A percentile compares a stretch with the other conserved stretches of the same genome.
These are phyloP conservation scores for Eledona agricola DNA, from an alignment of 2,888 invertebrate genomes.

Conservation along the genomic window DNA sequence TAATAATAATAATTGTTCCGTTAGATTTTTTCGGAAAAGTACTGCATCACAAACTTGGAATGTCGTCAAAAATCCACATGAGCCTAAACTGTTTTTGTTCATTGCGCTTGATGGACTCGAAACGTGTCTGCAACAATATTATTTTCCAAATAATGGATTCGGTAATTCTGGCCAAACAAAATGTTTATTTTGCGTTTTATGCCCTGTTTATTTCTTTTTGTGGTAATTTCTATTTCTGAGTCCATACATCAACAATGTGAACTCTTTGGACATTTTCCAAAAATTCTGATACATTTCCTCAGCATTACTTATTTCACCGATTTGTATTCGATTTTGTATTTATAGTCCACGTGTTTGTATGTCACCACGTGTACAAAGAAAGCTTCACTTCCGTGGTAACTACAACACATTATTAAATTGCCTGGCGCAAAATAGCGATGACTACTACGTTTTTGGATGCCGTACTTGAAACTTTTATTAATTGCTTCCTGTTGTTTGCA, in stretches of 20 bases:
- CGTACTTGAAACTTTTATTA: no score
- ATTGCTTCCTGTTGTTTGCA: no score
- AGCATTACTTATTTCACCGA: constrained; percentile 6
- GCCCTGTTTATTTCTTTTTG: background rate
- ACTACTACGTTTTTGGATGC: no score
- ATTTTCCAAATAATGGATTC: background rate
- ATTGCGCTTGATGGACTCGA: no score
- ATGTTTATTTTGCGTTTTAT: background rate
- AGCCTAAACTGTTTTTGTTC: no score
- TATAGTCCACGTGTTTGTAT: background rate
- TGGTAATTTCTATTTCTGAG: constrained; percentile 13
- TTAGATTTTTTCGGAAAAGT: no score
- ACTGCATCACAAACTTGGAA: no score
- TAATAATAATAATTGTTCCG: no score
- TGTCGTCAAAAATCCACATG: background rate
- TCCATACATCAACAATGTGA: constrained; percentile 8
- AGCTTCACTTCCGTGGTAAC: no score
- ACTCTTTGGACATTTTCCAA: constrained; percentile 15
- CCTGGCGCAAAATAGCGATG: no score
- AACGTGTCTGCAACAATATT: no score
- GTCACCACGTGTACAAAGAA: background rate
- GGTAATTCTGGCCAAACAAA: background rate
- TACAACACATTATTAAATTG: no score
- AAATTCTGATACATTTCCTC: constrained; percentile 3
- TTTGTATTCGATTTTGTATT: background rate